Evolutionary conservation across 1,140 invertebrate species (phyloP), one percentile per base, ranked within the genome.

Genomic region (Drosophila insularis): DNA sequence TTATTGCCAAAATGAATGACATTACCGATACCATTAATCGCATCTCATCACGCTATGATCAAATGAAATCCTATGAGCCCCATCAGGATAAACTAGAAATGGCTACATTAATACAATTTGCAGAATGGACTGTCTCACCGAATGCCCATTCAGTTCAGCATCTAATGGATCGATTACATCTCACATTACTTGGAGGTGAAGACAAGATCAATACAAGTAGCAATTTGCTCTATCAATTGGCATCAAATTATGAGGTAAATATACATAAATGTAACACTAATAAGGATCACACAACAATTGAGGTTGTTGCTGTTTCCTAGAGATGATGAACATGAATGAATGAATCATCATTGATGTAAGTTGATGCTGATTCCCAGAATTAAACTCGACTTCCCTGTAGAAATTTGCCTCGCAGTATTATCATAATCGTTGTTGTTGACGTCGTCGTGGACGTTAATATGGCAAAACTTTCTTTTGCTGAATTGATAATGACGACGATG

Each of bases 81-180:
- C 43, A 93, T 11, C 91, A 93, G 58, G 92, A 92, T 39, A 91
- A 93, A 32, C 92, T 94, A 37, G 95, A 96, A 81, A 89, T 90
- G 37, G 92, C 92, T 46, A 97, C 96, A 0, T 77, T 96, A 27
- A 91, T 95, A 75, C 94, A 95, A 74, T 96, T 96, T 74, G 95
- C 95, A 0, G 92, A 92, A 43, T 94, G 93, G 82, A 94, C 94
- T 5, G 94, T 96, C 0, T 94, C 95, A 0, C 94, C 95, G 46
- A 93, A 93, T 68, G 87, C 93, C 0, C 92, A 93, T 32, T 95
- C 95, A 1, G 90, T 96, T 27, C 93, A 94, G 14, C 93, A 94
- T 64, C 75, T 96, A n/a, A 86, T 96, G 54, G 94, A 95, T 76
- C 92, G 94, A 1, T 93, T 96, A 11, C 95, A 96, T 81, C 91